Evolutionary conservation across 2,797 vertebrate genomes (phyloP).

Genomic region (Intellagama lesueurii): DNA sequence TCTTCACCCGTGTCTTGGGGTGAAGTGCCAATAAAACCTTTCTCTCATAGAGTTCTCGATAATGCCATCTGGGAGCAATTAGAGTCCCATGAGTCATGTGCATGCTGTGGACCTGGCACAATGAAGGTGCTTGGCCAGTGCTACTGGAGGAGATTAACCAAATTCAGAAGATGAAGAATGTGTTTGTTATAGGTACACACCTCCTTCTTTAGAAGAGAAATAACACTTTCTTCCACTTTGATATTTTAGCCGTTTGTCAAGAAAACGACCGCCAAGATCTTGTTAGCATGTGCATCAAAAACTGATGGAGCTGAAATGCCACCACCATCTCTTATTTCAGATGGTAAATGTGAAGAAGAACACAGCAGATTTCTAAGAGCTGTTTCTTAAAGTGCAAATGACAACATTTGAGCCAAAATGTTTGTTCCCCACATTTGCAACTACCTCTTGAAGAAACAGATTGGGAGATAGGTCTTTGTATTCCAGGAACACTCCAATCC

Average conservation of each 20-base stretch:
- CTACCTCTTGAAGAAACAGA: not conserved
- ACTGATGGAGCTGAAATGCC: not conserved
- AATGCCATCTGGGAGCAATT: not conserved
- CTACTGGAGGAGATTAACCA: not conserved
- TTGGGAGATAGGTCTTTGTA: not conserved
- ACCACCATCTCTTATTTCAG: not conserved
- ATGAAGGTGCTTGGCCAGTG: not conserved
- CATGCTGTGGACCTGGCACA: not conserved
- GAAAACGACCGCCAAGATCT: constrained; percentile 11
- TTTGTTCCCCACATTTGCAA: not conserved
- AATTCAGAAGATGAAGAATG: not conserved
- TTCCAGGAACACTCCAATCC: not conserved
- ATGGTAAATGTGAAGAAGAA: constrained; percentile 10
- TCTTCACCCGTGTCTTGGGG: too few relatives aligned
- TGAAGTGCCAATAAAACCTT: not conserved
- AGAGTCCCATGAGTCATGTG: not conserved
- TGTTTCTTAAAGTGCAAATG: not conserved
- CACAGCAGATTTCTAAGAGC: not conserved
- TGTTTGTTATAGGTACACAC: constrained; percentile 14
- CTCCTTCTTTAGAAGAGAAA: not conserved
- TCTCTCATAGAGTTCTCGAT: not conserved
- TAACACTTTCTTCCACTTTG: not conserved
- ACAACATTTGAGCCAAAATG: not conserved
- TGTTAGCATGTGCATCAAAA: not conserved
- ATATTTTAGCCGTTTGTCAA: constrained; percentile 10